Evolutionary conservation across 2,797 vertebrate genomes (phyloP), one percentile per base, ranked within the genome.

Genomic region (Tragopan temminckii): DNA sequence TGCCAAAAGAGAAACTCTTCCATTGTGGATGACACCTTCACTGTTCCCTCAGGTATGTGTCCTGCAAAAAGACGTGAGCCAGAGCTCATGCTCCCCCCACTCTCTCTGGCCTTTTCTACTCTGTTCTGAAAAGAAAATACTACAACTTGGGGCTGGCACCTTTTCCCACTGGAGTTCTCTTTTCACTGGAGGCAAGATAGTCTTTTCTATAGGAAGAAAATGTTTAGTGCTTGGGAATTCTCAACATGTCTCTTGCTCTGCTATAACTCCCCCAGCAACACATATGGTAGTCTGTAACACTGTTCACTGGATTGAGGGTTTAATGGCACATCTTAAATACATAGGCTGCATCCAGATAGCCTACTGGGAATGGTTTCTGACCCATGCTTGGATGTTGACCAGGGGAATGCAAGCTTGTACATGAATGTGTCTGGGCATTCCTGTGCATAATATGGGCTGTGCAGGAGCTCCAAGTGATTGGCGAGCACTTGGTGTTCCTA

Each of bases 1-100:
- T 99, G 99, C 91, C 98, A 99, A 53, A 99, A 98, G 94, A 98
- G 98, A 93, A 99, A 99, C 87, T 96, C 96, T 6, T 98, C 98
- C 35, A 91, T 80, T 20, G 29, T 31, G 69, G 93, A 98, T 87
- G 93, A 98, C 87, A 94, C 97, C n/a, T 97, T 95, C 45, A 62
- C 96, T 59, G 89, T 97, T 33, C 83, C 91, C 53, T 85, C 96
- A 62, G 98, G 99, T 99, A 98, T 92, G 3, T 25, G 12, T 31
- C 8, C 18, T 91, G 18, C 58, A 71, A n/a, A 64, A 83, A 80
- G 15, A 59, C 43, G 11, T 43, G 42, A 84, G 14, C 2, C 2
- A 66, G 21, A 67, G 7, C 46, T 84, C 31, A 40, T 36, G 13
- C 21, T 74, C 4, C 5, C 3, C 9, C 21, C 38, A 2, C 19